phyloP scores from a whole-genome alignment of 2,113 vertebrate species.

The Melozone crissalis region DNA sequence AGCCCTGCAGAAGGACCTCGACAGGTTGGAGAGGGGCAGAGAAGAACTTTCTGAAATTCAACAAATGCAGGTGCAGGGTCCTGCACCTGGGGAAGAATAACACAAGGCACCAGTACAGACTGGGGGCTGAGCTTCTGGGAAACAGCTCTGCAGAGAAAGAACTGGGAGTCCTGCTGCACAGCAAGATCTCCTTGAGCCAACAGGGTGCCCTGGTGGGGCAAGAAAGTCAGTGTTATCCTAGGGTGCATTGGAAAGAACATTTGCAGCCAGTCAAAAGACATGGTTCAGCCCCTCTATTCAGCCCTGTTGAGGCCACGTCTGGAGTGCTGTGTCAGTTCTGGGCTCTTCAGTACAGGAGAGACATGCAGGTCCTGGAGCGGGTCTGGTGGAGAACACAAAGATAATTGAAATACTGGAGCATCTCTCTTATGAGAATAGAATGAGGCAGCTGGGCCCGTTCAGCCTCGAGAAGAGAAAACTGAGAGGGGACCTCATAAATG shows the following conservation, averaged over 20 bases:
- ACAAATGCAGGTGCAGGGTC: rapidly evolving
- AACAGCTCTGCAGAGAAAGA: too few species aligned
- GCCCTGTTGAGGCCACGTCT: not conserved
- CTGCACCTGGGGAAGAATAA: not conserved
- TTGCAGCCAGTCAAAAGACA: rapidly evolving
- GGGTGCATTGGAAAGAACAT: not conserved
- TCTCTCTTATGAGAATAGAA: not conserved
- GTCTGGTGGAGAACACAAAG: not conserved
- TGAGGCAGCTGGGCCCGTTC: not conserved
- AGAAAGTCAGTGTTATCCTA: not conserved
- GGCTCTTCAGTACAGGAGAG: not conserved
- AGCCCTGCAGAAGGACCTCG: rapidly evolving
- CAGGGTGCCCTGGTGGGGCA: not conserved
- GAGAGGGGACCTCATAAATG: not conserved
- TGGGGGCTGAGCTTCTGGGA: rapidly evolving
- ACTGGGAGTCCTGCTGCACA: not conserved
- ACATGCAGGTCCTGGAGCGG: not conserved
- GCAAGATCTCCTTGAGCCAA: not conserved
- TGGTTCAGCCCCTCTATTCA: not conserved
- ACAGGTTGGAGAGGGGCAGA: not conserved
- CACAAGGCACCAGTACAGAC: rapidly evolving
- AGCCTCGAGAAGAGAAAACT: not conserved
- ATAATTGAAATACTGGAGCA: not conserved
- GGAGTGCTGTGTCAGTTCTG: not conserved
- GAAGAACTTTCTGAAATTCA: not conserved